A percentile compares a stretch with the other conserved stretches of the same genome.
Conservation (phyloP, 2,113 vertebrate genomes). For the Eonycteris spelaea region DNA sequence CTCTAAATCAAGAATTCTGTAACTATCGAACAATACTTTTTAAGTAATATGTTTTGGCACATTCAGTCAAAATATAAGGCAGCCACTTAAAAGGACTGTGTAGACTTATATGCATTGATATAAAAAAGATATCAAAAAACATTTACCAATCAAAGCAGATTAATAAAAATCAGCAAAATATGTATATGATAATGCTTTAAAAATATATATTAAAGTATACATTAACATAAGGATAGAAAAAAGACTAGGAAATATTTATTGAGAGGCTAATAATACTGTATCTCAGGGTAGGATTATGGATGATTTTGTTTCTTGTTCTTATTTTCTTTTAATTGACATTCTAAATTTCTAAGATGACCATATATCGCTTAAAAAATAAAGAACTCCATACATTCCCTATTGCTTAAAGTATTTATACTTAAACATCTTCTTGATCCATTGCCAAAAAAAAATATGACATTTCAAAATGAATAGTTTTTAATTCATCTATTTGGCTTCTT, state of each 20-base stretch:
- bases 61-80: constrained; percentile 24
- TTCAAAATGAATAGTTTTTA: neutral
- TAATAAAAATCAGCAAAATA: neutral
- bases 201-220: neutral
- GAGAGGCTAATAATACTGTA: neutral
- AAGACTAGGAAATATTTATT: neutral
- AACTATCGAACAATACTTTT: neutral
- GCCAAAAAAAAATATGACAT: neutral
- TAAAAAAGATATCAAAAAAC: neutral
- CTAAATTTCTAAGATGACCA: neutral
- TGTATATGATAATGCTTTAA: neutral
- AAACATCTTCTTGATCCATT: neutral
- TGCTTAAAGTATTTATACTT: neutral
- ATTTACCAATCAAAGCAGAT: neutral
- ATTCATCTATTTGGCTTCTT: constrained; percentile 19
- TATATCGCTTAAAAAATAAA: neutral
- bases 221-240: neutral
- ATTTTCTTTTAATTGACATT: neutral
- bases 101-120: neutral
- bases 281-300: neutral
- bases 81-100: neutral
- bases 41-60: neutral
- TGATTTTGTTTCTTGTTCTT: neutral
- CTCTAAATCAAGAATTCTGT: neutral
- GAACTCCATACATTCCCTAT: neutral